phyloP scores from a whole-genome alignment of 1,140 invertebrate genomes.

The Trachelipus rathkii region DNA sequence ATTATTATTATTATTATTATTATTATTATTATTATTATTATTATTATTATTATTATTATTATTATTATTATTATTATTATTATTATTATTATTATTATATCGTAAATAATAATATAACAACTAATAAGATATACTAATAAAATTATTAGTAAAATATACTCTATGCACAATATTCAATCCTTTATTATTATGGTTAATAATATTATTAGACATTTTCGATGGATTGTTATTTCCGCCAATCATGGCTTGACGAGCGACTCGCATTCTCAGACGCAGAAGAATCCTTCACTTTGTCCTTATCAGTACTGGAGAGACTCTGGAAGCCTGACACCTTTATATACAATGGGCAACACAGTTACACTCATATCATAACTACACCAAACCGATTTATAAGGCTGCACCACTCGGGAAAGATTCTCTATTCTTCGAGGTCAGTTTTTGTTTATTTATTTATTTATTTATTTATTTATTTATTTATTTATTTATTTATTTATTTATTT shows the following conservation, averaged over 20 bases:
- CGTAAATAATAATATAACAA: too few species aligned
- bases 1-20: too few species aligned
- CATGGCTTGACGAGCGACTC: slow-evolving; percentile 74
- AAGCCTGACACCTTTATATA: slow-evolving; percentile 91
- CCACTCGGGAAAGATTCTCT: slow-evolving; percentile 75
- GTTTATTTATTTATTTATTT: slow-evolving; percentile 1
- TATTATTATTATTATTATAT: too few species aligned
- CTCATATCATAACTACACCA: slow-evolving; percentile 91
- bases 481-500: slow-evolving; percentile 13
- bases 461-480: slow-evolving; percentile 12
- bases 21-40: too few species aligned
- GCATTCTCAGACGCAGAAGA: slow-evolving; percentile 66
- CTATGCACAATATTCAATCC: too few species aligned
- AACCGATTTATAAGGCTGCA: slow-evolving; percentile 86
- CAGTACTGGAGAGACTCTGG: slow-evolving; percentile 91
- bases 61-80: too few species aligned
- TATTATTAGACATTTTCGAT: slow-evolving; percentile 80
- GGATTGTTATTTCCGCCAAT: slow-evolving; percentile 92
- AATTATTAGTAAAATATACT: too few species aligned
- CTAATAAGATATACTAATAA: too few species aligned
- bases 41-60: too few species aligned
- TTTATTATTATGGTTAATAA: too few species aligned
- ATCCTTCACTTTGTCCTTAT: slow-evolving; percentile 78
- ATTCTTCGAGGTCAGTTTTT: background rate
- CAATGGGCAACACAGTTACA: slow-evolving; percentile 84